phyloP scores from a whole-genome alignment of 2,113 vertebrate species.

The Acinonyx jubatus region DNA sequence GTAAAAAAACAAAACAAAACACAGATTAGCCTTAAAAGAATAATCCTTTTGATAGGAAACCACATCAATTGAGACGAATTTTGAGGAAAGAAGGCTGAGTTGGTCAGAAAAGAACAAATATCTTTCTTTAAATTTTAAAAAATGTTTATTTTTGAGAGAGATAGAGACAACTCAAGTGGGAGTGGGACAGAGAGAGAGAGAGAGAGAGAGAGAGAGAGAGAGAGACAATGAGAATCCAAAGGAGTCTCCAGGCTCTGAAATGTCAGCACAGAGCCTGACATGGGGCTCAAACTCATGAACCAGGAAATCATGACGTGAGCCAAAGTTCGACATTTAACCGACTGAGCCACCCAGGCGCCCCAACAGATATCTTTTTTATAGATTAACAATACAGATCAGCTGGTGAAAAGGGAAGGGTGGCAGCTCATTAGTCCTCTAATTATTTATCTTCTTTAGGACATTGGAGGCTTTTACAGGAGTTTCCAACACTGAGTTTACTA shows the following conservation, averaged over 20 bases:
- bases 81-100: background rate
- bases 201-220: too few relatives aligned
- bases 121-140: background rate
- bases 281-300: too few relatives aligned
- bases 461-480: background rate
- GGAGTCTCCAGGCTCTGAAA: too few relatives aligned
- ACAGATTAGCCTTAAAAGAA: slow-evolving; percentile 47
- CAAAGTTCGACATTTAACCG: too few relatives aligned
- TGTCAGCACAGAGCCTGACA: too few relatives aligned
- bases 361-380: background rate
- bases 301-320: too few relatives aligned
- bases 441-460: background rate
- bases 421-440: background rate
- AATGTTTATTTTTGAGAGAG: too few relatives aligned
- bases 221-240: too few relatives aligned
- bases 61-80: background rate
- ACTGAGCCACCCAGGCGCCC: too few relatives aligned
- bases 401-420: background rate
- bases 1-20: background rate
- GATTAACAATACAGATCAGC: background rate
- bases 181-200: too few relatives aligned
- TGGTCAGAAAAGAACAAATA: slow-evolving; percentile 1
- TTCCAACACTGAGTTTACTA: background rate
- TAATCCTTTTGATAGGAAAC: slow-evolving; percentile 38
- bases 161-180: too few relatives aligned